Base-by-base conservation (phyloP, 2,888 invertebrate species). In the Andricus curvator region DNA sequence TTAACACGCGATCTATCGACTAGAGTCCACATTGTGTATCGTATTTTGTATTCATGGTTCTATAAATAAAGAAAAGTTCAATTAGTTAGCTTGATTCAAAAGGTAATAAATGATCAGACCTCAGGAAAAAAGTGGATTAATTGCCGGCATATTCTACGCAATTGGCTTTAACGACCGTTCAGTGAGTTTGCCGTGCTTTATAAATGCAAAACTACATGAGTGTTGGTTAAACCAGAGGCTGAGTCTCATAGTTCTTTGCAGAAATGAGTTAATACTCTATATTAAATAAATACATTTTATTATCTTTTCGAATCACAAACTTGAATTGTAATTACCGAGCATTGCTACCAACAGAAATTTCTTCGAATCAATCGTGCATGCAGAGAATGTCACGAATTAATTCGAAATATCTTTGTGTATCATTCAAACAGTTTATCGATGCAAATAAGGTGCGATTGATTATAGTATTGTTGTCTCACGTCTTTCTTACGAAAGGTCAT, bases 41-140 rank as follows among this genome's bases (percentile, higher is more conserved):
- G 44, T 25, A 44, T 68, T 68, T 68, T 22, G 22, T 44, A 48
- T 68, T 68, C 44, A 44, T 41, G 11, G n/a, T 44, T 44, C 15
- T 37, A 41, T 44, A 67, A 67, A 41, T 67, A 67, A 67, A 67
- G 67, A 25, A 68, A 68, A 68, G 68, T 68, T 44, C 25, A 68
- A 68, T 68, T 44, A 68, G 68, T 25, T 17, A 44, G 44, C 9
- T 56, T 48, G 48, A 17, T 48, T 17, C 0, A 56, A 48, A 6
- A 22, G 68, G 22, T 44, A 41, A 25, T 68, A 68, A 22, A 41
- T 41, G 11, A n/a, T 67, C 44, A 33, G 74, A 80, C 62, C 76
- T 76, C 48, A 68, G 66, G 78, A 82, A 85, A 85, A 86, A 85
- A 82, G 74, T 78, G 77, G 66, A 86, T 87, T 84, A 84, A 87